Evolutionary conservation across 2,888 invertebrate genomes (phyloP), one percentile per base, ranked within the genome.

Genomic region (Acholoe squamosa): DNA sequence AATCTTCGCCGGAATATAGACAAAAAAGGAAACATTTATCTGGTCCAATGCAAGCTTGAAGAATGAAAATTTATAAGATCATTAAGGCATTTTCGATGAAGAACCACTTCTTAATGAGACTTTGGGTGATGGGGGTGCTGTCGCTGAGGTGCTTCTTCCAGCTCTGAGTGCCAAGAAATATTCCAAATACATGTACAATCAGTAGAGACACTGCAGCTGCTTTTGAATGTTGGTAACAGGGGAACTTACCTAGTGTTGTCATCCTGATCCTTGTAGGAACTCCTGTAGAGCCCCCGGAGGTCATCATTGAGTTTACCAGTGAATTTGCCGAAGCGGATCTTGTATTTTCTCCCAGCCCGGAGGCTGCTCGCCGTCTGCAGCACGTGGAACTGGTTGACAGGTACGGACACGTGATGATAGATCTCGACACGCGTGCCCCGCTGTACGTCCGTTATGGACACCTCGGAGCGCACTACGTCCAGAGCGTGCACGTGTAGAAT

Each of bases 231-330:
- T n/a, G n/a, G n/a, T n/a, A n/a, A n/a, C n/a, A n/a, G n/a, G n/a
- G n/a, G n/a, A 10, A 77, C 92, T 88, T 80, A 93, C 93, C 91
- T 91, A 54, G 90, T 89, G 22, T 76, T 90, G 76, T 91, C 92
- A n/a, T 92, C 61, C 25, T 56, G 25, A 71, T 91, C 89, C 89
- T 92, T 92, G 91, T 93, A 93, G 25, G 88, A 91, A 88, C 93
- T 93, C 19, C 91, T 43, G 91, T 93, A 93, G 31, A 93, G 91
- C 16, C 92, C 93, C 28, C 91, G 56, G 25, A 93, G 90, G 86
- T 93, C 93, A 51, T 93, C 92, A 31, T 88, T 52, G 12, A 93
- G 84, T 12, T 43, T 31, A 5, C 93, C 93, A 5, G 31, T 61
- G 89, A 93, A 93, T 52, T 84, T 43, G 22, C 84, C 89, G 84